Evolutionary conservation across 2,888 invertebrate genomes (phyloP), one percentile per base, ranked within the genome.

Genomic region (Anorthoa munda): DNA sequence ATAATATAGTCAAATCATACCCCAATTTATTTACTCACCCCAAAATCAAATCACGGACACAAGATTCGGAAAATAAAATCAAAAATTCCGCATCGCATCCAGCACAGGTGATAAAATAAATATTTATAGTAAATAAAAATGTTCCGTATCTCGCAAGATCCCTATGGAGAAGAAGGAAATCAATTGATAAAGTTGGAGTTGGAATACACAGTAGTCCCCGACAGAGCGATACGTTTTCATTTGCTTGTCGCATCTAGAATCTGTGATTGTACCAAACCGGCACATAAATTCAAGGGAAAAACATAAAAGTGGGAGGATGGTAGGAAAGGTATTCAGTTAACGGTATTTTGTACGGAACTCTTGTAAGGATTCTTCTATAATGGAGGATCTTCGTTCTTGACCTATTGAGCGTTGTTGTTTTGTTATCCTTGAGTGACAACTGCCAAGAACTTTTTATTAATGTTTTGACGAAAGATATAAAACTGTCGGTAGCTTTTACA

Each of bases 111-210:
- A 73, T 83, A 79, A 79, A 84, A 87, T 86, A 83, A 88, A 89
- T 88, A 89, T 87, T 86, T 85, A 87, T 87, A 86, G 83, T 82
- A 86, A 90, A 91, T 86, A 89, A 87, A 90, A 90, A 87, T 86
- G 76, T 86, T 82, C 23, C 74, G 77, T 74, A 78, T 83, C 84
- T 76, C 86, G 63, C 68, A 73, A 84, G 77, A 72, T 88, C 89
- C 90, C 90, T 15, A 56, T 74, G 87, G 92, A 84, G 82, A 76
- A 84, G 83, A 87, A 89, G 90, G 89, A 89, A 93, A 93, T 93
- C 93, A 93, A 93, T 93, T 93, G 93, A 92, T 91, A 93, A 92
- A 92, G 90, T 92, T 92, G 88, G 89, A 87, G 90, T 92, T 90
- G 87, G 89, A 87, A 89, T 87, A 87, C 87, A 85, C 72, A 73